Conservation (phyloP, 1,140 invertebrate genomes). For the Trichoplusia ni region DNA sequence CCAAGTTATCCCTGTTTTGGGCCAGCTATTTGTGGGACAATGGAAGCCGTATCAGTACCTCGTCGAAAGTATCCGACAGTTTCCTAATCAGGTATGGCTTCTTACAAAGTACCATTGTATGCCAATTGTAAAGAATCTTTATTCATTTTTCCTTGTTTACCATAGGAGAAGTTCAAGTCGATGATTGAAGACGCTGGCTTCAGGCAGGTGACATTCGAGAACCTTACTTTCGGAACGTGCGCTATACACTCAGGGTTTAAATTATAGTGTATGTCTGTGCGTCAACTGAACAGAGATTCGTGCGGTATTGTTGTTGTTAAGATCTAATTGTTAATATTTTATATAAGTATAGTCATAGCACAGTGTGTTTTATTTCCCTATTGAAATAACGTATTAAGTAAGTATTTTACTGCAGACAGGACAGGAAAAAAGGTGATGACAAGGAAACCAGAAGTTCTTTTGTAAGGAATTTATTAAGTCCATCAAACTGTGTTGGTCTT, state of each 20-base stretch:
- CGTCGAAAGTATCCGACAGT: slow-evolving; percentile 98
- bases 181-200: slow-evolving; percentile 96
- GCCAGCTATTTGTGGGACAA: slow-evolving; percentile 95
- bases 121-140: neutral
- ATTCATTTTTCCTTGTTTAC: slow-evolving; percentile 27
- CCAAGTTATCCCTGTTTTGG: slow-evolving; percentile 98
- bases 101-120: slow-evolving; percentile 3
- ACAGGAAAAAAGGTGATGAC: neutral
- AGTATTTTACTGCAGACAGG: neutral
- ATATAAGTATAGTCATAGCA: neutral
- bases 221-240: slow-evolving; percentile 94
- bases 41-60: slow-evolving; percentile 99
- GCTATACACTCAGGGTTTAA: slow-evolving; percentile 98
- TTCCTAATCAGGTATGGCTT: slow-evolving; percentile 92
- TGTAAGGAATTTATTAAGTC: slow-evolving; percentile 70
- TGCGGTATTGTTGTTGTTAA: slow-evolving; percentile 18
- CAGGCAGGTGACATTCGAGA: slow-evolving; percentile 92
- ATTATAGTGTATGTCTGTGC: slow-evolving; percentile 52
- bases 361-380: neutral
- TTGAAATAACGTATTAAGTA: too few relatives aligned
- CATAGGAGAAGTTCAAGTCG: slow-evolving; percentile 91
- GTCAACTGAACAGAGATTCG: too few relatives aligned
- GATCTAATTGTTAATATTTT: too few relatives aligned
- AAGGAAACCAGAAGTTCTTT: slow-evolving; percentile 36
- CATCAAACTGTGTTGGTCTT: slow-evolving; percentile 75